Base-by-base conservation (phyloP, 1,140 invertebrate genomes). In the Physella acuta region DNA sequence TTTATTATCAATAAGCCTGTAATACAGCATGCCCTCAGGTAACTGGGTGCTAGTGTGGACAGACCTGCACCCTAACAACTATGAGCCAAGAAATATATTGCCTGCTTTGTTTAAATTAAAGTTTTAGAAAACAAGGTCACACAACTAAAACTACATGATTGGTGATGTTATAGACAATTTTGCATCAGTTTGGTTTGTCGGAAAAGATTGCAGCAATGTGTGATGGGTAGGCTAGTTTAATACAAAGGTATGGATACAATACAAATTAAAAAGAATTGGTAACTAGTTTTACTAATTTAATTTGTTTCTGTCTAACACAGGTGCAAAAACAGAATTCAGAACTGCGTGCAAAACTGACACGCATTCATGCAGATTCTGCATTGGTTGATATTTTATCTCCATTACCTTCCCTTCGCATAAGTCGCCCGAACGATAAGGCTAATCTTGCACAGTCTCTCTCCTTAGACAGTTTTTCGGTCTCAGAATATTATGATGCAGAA, bases 401-500 rank as follows among this genome's bases (percentile, higher is more conserved):
- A 63, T 68, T 31, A 34, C 51, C 70, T 20, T 26, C 58, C 24
- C n/a, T 62, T 11, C 49, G 74, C 37, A 59, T 73, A 59, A 39
- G 69, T 65, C 16, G 31, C 20, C 14, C 20, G 34, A 52, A 37
- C n/a, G 55, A 64, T 17, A 71, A 68, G 39, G 24, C 37, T 4
- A 49, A 44, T n/a, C 66, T 80, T 39, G 75, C 73, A 8, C 88
- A 88, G 75, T 90, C 90, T 2, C 83, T 90, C 56, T 92, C 90
- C 74, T 90, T 90, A 82, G 85, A 86, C 63, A 92, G 90, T 78
- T 91, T 91, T 49, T 92, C 90, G 67, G 89, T 90, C n/a, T 92
- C 91, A 0, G 92, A 93, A 81, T 93, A 92, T 86, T 93, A 91
- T 82, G 92, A 93, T 85, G 92, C 92, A n/a, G 90, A 91, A 81